Base-by-base conservation (phyloP, 2,888 invertebrate species). In the Xylophagus ater region DNA sequence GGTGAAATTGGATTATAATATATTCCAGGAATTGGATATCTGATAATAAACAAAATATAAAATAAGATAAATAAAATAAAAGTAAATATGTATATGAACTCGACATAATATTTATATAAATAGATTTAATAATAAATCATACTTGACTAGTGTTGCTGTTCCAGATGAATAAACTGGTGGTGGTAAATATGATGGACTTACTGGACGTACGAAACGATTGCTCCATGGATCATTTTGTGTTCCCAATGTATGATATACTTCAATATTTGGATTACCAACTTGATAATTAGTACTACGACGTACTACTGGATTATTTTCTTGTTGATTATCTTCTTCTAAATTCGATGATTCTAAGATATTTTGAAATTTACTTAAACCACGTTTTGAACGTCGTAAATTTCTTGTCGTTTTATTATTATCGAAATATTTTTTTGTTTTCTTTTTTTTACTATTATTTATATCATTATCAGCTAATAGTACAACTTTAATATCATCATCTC, bases 171-270 rank as follows among this genome's bases (percentile, higher is more conserved):
- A 3, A 17, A 17, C 10, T n/a, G n/a, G n/a, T n/a, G n/a, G n/a
- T n/a, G 46, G 46, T 9, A 44, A 26, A 31, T 44, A 44, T 21
- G 36, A 41, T 21, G 23, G 40, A 34, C 32, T 42, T 10, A 40
- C 9, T 10, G 41, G 37, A 9, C 30, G 33, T 20, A 24, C 4
- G 20, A 33, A 38, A 26, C 32, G 32, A 42, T 44, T 42, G 33
- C 31, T 41, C 47, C 47, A 47, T 32, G 44, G 47, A 21, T 43
- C 39, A 35, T 44, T 44, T 8, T 13, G 23, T 8, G 41, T 38
- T 8, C 33, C 37, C 3, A 33, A 38, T 12, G 36, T 21, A 10
- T 31, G 26, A 29, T 46, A 46, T 18, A n/a, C n/a, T n/a, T n/a
- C n/a, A n/a, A n/a, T n/a, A n/a, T n/a, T n/a, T n/a, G n/a, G n/a